Conservation (phyloP, 2,797 vertebrate species). For the Anguilla anguilla region DNA sequence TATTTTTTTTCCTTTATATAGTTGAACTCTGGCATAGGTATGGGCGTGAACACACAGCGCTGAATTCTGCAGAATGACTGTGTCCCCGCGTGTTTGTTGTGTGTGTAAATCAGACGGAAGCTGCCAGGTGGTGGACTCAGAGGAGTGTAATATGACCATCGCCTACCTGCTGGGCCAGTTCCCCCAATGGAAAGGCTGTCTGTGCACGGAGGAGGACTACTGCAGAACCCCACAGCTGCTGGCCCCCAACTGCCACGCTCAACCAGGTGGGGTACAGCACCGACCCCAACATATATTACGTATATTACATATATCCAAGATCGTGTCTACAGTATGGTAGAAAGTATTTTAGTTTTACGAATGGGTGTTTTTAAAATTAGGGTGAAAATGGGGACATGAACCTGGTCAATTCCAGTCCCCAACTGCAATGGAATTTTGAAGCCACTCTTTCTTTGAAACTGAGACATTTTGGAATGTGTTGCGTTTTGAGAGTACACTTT, state of each 20-base stretch:
- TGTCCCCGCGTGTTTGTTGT: constrained; percentile 50
- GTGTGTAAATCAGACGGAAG: constrained; percentile 67
- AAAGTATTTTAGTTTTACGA: no score
- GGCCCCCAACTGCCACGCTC: constrained; percentile 65
- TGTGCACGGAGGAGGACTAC: constrained; percentile 69
- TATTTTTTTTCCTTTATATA: no score
- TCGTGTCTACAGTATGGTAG: no score
- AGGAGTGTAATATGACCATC: constrained; percentile 77
- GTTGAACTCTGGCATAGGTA: neutral
- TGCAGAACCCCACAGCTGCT: constrained; percentile 71
- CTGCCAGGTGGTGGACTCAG: constrained; percentile 73
- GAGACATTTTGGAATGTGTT: no score
- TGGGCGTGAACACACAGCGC: neutral
- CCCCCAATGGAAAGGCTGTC: constrained; percentile 72
- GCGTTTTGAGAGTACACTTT: no score
- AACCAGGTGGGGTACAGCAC: constrained; percentile 56
- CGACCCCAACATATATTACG: no score
- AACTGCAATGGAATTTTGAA: no score
- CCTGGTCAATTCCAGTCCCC: no score
- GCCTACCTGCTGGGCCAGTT: constrained; percentile 67
- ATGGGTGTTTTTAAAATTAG: no score
- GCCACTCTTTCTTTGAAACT: no score
- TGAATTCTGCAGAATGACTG: neutral
- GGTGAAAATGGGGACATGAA: no score
- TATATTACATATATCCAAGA: no score